Conservation (phyloP, 2,888 invertebrate species). For the Cyclophora punctaria region DNA sequence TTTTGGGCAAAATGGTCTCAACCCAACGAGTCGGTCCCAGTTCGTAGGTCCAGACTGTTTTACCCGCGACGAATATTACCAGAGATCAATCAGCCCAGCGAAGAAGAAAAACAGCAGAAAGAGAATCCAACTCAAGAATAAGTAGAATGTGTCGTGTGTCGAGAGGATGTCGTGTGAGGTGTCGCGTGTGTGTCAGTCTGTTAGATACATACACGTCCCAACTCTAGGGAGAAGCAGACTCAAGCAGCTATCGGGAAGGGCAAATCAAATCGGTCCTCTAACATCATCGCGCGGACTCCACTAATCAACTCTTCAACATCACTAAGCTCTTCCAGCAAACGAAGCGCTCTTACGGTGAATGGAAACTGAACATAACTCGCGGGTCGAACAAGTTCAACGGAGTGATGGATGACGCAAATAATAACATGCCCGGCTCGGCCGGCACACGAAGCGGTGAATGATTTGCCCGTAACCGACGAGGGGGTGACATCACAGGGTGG, state of each 20-base stretch:
- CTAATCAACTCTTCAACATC: too few relatives aligned
- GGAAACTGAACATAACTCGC: too few relatives aligned
- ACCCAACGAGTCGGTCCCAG: neutral
- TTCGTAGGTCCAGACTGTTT: conserved; percentile 7
- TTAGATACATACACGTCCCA: conserved; percentile 8
- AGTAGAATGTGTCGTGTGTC: conserved; percentile 16
- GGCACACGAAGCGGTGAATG: conserved; percentile 16
- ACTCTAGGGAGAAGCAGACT: conserved; percentile 23
- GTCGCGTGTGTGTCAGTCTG: conserved; percentile 27
- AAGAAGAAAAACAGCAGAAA: conserved; percentile 16
- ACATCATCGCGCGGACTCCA: too few relatives aligned
- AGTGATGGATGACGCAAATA: neutral
- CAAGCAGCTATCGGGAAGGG: conserved; percentile 22
- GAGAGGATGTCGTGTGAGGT: conserved; percentile 20
- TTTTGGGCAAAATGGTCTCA: conserved; percentile 19
- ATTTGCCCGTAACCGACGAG: conserved; percentile 39
- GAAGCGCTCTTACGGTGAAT: too few relatives aligned
- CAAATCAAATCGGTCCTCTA: conserved; percentile 14
- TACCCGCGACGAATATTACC: conserved; percentile 7
- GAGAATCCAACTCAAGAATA: conserved; percentile 15
- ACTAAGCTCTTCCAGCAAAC: too few relatives aligned
- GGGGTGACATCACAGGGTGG: conserved; percentile 26
- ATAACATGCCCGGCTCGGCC: too few relatives aligned
- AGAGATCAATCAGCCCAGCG: conserved; percentile 16
- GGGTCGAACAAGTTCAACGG: neutral